These are phyloP conservation scores for Metallyticus violacea DNA, from an alignment of 2,888 invertebrate genomes.

Conservation along the genomic window DNA sequence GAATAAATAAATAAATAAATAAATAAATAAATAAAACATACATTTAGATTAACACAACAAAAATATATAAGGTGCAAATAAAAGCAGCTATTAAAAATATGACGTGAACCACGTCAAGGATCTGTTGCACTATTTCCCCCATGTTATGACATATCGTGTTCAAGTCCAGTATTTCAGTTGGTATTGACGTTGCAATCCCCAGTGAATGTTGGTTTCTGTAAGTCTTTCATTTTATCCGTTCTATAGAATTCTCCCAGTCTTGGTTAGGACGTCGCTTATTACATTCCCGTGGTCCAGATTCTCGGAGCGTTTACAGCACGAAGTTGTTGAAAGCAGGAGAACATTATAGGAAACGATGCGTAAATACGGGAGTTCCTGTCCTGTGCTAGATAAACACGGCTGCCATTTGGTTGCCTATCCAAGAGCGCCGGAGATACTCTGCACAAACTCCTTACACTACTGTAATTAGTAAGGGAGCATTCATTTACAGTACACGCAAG, in stretches of 20 bases:
- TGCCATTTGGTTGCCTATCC: too few species aligned
- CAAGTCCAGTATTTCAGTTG: neutral
- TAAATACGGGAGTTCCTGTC: neutral
- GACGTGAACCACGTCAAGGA: neutral
- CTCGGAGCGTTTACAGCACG: neutral
- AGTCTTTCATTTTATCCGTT: too few species aligned
- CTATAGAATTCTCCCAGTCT: neutral
- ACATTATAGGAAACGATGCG: neutral
- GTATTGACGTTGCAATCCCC: neutral
- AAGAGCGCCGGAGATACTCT: neutral
- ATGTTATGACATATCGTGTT: neutral
- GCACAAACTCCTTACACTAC: too few species aligned
- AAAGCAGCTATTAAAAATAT: too few species aligned
- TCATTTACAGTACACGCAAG: too few species aligned
- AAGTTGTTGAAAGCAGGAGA: too few species aligned
- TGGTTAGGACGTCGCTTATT: neutral
- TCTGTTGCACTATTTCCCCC: neutral
- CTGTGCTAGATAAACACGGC: neutral
- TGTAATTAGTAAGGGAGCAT: too few species aligned
- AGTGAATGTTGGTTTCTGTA: too few species aligned
- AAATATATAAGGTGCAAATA: too few species aligned
- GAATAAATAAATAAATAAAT: too few species aligned
- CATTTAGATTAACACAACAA: too few species aligned
- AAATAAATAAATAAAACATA: too few species aligned
- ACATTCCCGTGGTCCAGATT: neutral